Evolutionary conservation across 2,113 vertebrate genomes (phyloP).

Genomic region (Corvus hawaiiensis): DNA sequence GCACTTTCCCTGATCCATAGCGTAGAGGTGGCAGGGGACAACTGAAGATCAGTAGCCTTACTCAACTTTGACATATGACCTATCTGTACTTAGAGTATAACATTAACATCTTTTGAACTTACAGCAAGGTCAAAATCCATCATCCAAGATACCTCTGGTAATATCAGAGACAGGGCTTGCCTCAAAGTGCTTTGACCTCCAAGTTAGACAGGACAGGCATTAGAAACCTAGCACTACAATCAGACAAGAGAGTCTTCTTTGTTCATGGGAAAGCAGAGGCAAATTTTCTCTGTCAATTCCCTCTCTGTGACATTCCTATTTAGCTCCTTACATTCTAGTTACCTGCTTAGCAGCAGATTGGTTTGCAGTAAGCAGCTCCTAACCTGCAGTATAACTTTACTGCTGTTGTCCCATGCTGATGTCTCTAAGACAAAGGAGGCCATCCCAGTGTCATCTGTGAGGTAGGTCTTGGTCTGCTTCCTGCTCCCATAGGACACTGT

Average conservation of each 20-base stretch:
- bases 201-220: background rate
- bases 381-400: conserved; percentile 18
- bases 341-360: background rate
- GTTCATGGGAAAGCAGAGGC: background rate
- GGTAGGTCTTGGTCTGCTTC: background rate
- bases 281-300: background rate
- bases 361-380: background rate
- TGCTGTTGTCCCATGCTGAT: conserved; percentile 7
- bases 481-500: background rate
- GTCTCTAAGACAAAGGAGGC: conserved; percentile 41
- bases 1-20: background rate
- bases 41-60: background rate
- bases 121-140: background rate
- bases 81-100: background rate
- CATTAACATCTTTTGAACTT: background rate
- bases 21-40: background rate
- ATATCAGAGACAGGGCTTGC: background rate
- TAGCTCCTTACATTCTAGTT: background rate
- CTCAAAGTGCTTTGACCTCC: background rate
- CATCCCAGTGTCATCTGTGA: conserved; percentile 15
- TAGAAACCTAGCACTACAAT: background rate
- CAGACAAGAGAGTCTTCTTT: background rate
- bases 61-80: background rate
- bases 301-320: background rate
- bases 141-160: background rate